Evolutionary conservation across 2,888 invertebrate genomes (phyloP), one percentile per base, ranked within the genome.

Genomic region (Rhyacophila evoluta): DNA sequence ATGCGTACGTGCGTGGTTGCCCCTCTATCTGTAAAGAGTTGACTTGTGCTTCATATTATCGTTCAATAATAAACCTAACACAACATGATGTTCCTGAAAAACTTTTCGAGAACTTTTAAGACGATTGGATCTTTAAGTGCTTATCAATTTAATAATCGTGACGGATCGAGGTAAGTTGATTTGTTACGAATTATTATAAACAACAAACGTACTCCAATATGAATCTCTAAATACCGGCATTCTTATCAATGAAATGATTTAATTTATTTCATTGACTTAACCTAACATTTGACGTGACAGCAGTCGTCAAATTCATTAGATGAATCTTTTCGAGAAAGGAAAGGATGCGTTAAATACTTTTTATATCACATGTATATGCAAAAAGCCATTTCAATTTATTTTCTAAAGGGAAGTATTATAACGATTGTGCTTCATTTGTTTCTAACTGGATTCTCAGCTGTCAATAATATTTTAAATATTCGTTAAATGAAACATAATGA

Each of bases 141-240:
- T 5, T 82, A 79, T 25, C 74, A 77, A 25, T n/a, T 77, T 8
- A 68, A 75, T 12, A 80, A 41, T 73, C 75, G 77, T 68, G 71
- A 74, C 37, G 78, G 76, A 77, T 81, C 80, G 68, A 82, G 81
- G 80, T 82, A 73, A 79, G 79, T 70, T 70, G 39, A 25, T 25
- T 55, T 8, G 10, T 55, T n/a, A 55, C n/a, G n/a, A 8, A 8
- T n/a, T n/a, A n/a, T n/a, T 1, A 12, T 55, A 55, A 55, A 55
- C 25, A 55, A 55, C 29, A 33, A 8, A 1, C 55, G 19, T 55
- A 8, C 19, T 55, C 25, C 6, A 55, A 5, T n/a, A 10, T 8
- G 15, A 19, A 25, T 5, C 15, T 2, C 15, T 4, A 2, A 15
- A 41, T 41, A 15, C 41, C 55, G 10, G 19, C 10, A 8, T 19